phyloP scores from a whole-genome alignment of 2,113 vertebrate species.

The Crotalus helleri region DNA sequence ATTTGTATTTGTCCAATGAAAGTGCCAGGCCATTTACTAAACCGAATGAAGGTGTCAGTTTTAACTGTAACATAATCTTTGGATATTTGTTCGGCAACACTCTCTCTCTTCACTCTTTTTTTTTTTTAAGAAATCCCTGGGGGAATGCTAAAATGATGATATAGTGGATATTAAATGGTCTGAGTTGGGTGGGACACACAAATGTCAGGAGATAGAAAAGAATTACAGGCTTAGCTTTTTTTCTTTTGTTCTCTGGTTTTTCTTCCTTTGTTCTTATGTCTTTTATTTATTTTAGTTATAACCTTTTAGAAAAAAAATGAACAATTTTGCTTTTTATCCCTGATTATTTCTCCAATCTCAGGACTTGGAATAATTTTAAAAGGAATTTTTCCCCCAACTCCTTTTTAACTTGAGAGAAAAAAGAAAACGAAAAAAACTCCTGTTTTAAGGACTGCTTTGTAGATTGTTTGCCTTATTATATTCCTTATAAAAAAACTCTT shows the following conservation, averaged over 20 bases:
- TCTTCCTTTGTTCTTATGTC: not conserved
- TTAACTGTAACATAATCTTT: not conserved
- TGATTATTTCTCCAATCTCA: not conserved
- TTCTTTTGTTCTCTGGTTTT: not conserved
- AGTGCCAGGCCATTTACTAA: not conserved
- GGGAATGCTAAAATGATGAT: not conserved
- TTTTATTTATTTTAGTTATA: not conserved
- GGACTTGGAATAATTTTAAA: not conserved
- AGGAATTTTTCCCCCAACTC: too few relatives aligned
- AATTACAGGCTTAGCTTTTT: not conserved
- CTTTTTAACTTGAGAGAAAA: not conserved
- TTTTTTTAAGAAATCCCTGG: not conserved
- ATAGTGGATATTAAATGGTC: not conserved
- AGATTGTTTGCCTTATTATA: not conserved
- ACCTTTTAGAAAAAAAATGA: not conserved
- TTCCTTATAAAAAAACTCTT: not conserved
- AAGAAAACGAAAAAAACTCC: not conserved
- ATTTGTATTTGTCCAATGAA: constrained; percentile 8
- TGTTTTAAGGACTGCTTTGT: not conserved
- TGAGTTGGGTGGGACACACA: not conserved
- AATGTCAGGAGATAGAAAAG: not conserved
- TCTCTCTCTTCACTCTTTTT: not conserved
- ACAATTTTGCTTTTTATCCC: not conserved
- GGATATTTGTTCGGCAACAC: not conserved
- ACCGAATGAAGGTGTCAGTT: not conserved